These are phyloP conservation scores for Phymanthus crucifer DNA, from an alignment of 92 coral and sea anemone species.

Conservation along the genomic window DNA sequence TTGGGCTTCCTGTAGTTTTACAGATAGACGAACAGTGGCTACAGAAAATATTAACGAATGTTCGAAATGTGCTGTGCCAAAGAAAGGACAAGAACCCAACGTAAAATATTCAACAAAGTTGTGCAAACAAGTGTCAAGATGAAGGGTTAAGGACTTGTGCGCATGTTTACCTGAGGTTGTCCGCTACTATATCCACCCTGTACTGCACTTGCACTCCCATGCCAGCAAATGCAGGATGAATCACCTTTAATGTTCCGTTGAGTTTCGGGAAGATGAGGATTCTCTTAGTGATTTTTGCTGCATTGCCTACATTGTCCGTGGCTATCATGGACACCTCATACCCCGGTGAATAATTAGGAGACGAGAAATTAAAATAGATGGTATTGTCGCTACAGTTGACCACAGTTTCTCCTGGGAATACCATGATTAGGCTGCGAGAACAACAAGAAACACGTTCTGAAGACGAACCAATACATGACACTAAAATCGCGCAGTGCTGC, in stretches of 20 bases:
- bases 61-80: too few species aligned
- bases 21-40: too few species aligned
- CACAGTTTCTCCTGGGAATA: conserved; percentile 22
- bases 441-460: not conserved
- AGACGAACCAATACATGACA: too few species aligned
- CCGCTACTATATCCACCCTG: not conserved
- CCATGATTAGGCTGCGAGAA: conserved; percentile 23
- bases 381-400: conserved; percentile 39
- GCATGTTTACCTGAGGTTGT: not conserved
- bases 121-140: too few species aligned
- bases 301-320: conserved; percentile 13
- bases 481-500: too few species aligned
- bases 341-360: conserved; percentile 33
- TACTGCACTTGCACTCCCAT: conserved; percentile 2
- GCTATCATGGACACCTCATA: conserved; percentile 15
- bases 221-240: not conserved
- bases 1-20: too few species aligned
- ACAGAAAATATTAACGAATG: too few species aligned
- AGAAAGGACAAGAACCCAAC: too few species aligned
- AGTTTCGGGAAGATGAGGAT: conserved; percentile 24
- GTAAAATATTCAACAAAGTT: too few species aligned
- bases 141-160: not conserved
- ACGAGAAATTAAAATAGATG: not conserved
- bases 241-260: conserved; percentile 22
- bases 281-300: conserved; percentile 15